Conservation (phyloP, 2,797 vertebrate species). For the Centropyge bicolor region DNA sequence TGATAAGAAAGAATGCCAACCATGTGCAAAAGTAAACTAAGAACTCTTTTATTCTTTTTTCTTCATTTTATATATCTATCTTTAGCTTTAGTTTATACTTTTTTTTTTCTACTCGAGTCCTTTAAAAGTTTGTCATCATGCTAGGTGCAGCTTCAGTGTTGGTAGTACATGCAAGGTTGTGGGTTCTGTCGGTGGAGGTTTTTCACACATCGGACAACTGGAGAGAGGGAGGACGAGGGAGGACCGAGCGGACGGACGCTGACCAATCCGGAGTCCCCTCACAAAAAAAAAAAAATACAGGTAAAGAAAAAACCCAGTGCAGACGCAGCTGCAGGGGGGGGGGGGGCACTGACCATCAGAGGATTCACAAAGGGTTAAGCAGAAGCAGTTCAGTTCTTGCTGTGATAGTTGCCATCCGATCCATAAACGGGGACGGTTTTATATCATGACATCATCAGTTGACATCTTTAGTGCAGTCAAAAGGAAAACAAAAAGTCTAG, state of each 20-base stretch:
- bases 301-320: slow-evolving; percentile 45
- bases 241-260: slow-evolving; percentile 32
- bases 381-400: slow-evolving; percentile 76
- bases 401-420: slow-evolving; percentile 69
- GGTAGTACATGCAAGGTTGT: slow-evolving; percentile 87
- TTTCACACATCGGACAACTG: slow-evolving; percentile 79
- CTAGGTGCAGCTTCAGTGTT: slow-evolving; percentile 89
- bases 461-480: slow-evolving; percentile 86
- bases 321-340: slow-evolving; percentile 52
- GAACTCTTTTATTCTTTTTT: slow-evolving; percentile 87
- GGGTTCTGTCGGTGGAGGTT: slow-evolving; percentile 67
- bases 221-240: slow-evolving; percentile 45
- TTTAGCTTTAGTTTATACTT: slow-evolving; percentile 55
- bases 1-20: slow-evolving; percentile 68
- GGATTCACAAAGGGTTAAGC: slow-evolving; percentile 65
- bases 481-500: slow-evolving; percentile 61
- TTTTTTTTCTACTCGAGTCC: slow-evolving; percentile 86
- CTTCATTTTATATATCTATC: slow-evolving; percentile 81
- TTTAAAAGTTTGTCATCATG: slow-evolving; percentile 88
- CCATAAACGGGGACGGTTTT: slow-evolving; percentile 66
- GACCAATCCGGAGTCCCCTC: slow-evolving; percentile 58
- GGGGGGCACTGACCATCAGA: slow-evolving; percentile 61
- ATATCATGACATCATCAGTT: slow-evolving; percentile 85
- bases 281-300: background rate
- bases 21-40: slow-evolving; percentile 87